These are phyloP conservation scores for Rhyacophila evoluta DNA, from an alignment of 2,888 invertebrate species.

Conservation along the genomic window DNA sequence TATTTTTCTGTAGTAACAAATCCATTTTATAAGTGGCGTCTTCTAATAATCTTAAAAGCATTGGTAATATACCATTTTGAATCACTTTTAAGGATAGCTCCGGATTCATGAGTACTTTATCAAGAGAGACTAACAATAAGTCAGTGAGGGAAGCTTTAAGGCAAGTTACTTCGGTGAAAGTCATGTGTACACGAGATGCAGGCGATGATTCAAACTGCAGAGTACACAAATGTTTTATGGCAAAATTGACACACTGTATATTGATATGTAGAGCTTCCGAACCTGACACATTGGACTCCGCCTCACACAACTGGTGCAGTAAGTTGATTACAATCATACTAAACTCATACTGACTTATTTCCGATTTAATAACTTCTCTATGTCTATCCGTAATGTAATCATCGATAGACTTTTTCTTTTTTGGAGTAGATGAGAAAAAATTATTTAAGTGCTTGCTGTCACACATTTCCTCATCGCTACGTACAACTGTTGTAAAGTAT, in stretches of 20 bases:
- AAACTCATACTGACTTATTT: conserved; percentile 70
- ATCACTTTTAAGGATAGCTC: conserved; percentile 71
- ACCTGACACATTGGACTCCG: conserved; percentile 67
- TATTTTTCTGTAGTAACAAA: conserved; percentile 35
- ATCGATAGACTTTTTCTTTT: conserved; percentile 65
- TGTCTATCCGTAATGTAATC: conserved; percentile 70
- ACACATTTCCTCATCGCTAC: conserved; percentile 63
- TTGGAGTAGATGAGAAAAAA: conserved; percentile 60
- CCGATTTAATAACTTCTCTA: conserved; percentile 67
- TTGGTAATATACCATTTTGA: conserved; percentile 73
- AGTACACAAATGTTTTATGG: conserved; percentile 72
- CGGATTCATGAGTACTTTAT: conserved; percentile 66
- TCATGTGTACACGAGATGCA: conserved; percentile 58
- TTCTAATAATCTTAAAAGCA: conserved; percentile 72
- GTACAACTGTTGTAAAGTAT: conserved; percentile 70
- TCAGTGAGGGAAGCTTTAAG: conserved; percentile 71
- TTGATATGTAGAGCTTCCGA: conserved; percentile 70
- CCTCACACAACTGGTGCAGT: conserved; percentile 68
- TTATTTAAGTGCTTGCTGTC: conserved; percentile 42
- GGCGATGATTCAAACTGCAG: conserved; percentile 71
- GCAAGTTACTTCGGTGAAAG: conserved; percentile 62
- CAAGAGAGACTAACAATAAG: conserved; percentile 70
- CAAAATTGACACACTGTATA: conserved; percentile 73
- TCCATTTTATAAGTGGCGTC: conserved; percentile 65
- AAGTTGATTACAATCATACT: conserved; percentile 71